Evolutionary conservation across 2,888 invertebrate genomes (phyloP).

Genomic region (Laothoe populi): DNA sequence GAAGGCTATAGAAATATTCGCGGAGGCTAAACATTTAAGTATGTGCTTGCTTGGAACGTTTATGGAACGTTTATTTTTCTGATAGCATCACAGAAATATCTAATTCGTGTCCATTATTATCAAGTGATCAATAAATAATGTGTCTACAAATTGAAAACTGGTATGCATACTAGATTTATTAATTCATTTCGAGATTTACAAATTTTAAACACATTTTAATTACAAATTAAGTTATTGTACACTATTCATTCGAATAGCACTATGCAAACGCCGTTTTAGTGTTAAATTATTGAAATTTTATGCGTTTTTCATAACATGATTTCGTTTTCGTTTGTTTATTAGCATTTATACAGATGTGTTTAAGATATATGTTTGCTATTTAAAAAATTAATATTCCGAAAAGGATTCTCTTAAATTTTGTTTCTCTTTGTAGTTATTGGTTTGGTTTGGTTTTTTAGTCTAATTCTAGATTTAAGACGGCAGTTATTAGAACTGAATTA

Average conservation of each 20-base stretch:
- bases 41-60: too few relatives aligned
- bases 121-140: not conserved
- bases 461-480: not conserved
- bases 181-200: slow-evolving; percentile 12
- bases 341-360: slow-evolving; percentile 34
- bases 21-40: too few relatives aligned
- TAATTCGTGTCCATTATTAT: not conserved
- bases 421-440: too few relatives aligned
- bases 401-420: not conserved
- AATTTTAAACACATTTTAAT: slow-evolving; percentile 20
- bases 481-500: not conserved
- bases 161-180: not conserved
- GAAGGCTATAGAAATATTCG: too few relatives aligned
- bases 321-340: slow-evolving; percentile 36
- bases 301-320: slow-evolving; percentile 39
- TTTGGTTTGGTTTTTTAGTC: slow-evolving; percentile 2
- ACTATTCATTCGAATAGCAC: slow-evolving; percentile 22
- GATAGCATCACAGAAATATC: too few relatives aligned
- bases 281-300: slow-evolving; percentile 38
- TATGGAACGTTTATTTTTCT: too few relatives aligned
- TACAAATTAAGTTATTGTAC: slow-evolving; percentile 13
- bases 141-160: not conserved
- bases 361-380: slow-evolving; percentile 33
- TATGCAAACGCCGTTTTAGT: slow-evolving; percentile 24
- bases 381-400: slow-evolving; percentile 12